A percentile compares a stretch with the other conserved stretches of the same genome.
These are phyloP conservation scores for Anguilla marmorata DNA, from an alignment of 2,797 vertebrate genomes.

Conservation along the genomic window DNA sequence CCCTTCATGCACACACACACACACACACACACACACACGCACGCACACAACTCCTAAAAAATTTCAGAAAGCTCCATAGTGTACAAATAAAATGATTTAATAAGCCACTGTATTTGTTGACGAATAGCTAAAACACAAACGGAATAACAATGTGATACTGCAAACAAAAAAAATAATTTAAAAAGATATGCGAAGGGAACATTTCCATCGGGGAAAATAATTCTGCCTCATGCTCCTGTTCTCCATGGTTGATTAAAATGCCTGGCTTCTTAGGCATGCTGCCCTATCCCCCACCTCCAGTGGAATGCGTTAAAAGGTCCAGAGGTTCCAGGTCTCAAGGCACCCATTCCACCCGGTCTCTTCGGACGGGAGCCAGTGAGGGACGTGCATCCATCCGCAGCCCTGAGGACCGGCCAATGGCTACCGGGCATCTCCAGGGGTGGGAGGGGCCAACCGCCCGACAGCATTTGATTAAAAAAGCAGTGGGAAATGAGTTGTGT, in stretches of 20 bases:
- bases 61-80: too few relatives aligned
- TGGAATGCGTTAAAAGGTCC: not conserved
- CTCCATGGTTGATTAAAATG: not conserved
- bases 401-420: not conserved
- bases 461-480: not conserved
- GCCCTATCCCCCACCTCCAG: not conserved
- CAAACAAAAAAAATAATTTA: not conserved
- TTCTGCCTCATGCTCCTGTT: not conserved
- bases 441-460: not conserved
- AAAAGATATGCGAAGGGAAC: not conserved
- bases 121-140: not conserved
- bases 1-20: not conserved
- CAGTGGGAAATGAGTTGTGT: not conserved
- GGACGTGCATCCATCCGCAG: not conserved
- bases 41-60: too few relatives aligned
- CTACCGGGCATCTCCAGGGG: not conserved
- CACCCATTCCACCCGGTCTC: not conserved
- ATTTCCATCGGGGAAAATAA: not conserved
- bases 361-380: not conserved
- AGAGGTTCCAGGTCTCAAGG: conserved; percentile 3
- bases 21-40: not conserved
- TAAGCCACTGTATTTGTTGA: not conserved
- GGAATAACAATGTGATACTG: not conserved
- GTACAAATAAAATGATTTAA: not conserved
- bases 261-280: not conserved